Percentiles rank a stretch among this genome's conserved stretches.
Evolutionary conservation across 2,888 invertebrate species (phyloP).

Genomic region (Tenthredo distinguenda): DNA sequence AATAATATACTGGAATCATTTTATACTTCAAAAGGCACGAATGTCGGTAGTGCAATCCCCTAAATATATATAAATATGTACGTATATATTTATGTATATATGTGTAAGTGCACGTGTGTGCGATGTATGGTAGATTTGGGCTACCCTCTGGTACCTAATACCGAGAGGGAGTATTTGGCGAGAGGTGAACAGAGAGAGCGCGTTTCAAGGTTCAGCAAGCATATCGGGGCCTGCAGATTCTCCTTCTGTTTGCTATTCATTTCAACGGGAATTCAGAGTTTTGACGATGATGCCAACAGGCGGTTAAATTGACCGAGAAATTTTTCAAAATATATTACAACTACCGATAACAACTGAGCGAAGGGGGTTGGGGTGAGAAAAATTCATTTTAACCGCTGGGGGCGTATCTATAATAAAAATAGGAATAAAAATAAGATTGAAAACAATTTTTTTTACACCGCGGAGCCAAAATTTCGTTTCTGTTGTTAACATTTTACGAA

Average conservation of each 20-base stretch:
- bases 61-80: not conserved
- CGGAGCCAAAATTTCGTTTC: not conserved
- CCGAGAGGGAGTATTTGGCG: not conserved
- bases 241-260: slow-evolving; percentile 40
- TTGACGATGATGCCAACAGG: slow-evolving; percentile 35
- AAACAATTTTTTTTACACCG: not conserved
- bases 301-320: slow-evolving; percentile 38
- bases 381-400: not conserved
- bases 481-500: not conserved
- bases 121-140: not conserved
- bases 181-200: slow-evolving; percentile 12
- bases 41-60: not conserved
- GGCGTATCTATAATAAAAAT: not conserved
- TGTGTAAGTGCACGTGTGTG: too few relatives aligned
- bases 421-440: not conserved
- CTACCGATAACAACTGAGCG: not conserved
- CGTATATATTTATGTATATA: too few relatives aligned
- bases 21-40: not conserved
- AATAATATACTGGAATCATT: not conserved
- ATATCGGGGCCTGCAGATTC: not conserved
- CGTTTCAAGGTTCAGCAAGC: slow-evolving; percentile 37
- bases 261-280: not conserved
- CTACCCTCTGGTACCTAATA: not conserved
- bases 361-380: not conserved
- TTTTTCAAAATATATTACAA: slow-evolving; percentile 4